Conservation (phyloP, 1,140 invertebrate genomes). For the Diabrotica undecimpunctata region DNA sequence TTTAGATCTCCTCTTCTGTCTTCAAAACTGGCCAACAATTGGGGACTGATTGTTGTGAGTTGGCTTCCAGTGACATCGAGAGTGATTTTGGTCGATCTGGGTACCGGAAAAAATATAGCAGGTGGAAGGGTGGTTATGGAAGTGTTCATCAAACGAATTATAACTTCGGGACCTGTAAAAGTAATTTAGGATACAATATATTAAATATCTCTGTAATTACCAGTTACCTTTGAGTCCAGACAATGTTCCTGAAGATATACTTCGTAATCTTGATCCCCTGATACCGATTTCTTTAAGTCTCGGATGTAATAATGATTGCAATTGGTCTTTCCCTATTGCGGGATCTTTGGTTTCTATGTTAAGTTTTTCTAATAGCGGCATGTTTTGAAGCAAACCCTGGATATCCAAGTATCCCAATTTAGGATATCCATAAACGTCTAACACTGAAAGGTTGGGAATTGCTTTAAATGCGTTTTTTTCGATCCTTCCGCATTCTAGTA, state of each 20-base stretch:
- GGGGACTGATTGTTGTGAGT: constrained; percentile 68
- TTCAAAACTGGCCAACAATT: constrained; percentile 74
- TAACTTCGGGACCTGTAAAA: constrained; percentile 52
- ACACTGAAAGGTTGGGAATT: constrained; percentile 62
- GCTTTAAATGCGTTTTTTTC: constrained; percentile 79
- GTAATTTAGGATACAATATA: neutral
- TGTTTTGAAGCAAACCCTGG: constrained; percentile 69
- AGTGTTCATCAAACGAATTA: constrained; percentile 73
- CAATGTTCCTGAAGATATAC: constrained; percentile 76
- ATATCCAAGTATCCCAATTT: constrained; percentile 79
- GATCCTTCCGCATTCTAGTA: constrained; percentile 68
- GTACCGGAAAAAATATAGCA: constrained; percentile 81
- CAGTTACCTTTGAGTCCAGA: constrained; percentile 66
- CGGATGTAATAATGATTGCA: constrained; percentile 74
- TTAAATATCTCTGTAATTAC: no score
- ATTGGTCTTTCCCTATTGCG: constrained; percentile 74
- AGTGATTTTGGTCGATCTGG: constrained; percentile 74
- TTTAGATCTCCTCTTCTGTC: constrained; percentile 71
- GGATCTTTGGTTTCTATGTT: constrained; percentile 85
- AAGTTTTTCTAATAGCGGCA: constrained; percentile 65
- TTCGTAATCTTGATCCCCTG: constrained; percentile 68
- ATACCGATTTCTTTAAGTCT: constrained; percentile 71
- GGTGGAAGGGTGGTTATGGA: constrained; percentile 72
- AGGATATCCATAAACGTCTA: constrained; percentile 72
- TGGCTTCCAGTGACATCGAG: constrained; percentile 77